Evolutionary conservation across 2,797 vertebrate genomes (phyloP).

Genomic region (Anabacerthia variegaticeps): DNA sequence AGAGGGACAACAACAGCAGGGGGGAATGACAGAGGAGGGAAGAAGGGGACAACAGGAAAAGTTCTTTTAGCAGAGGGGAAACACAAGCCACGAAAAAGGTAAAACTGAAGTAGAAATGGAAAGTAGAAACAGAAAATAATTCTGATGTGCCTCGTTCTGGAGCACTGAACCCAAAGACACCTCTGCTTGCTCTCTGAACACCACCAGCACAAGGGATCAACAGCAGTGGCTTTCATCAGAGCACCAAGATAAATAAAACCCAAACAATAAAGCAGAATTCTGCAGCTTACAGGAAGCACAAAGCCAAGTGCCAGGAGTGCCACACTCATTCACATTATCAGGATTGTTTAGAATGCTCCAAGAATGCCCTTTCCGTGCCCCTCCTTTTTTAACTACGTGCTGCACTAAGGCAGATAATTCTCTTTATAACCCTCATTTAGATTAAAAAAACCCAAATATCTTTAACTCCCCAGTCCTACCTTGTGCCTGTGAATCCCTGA

Average conservation of each 20-base stretch:
- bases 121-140: not conserved
- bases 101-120: not conserved
- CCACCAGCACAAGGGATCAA: not conserved
- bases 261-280: not conserved
- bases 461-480: not conserved
- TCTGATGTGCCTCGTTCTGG: not conserved
- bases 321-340: not conserved
- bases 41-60: not conserved
- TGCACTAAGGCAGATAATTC: not conserved
- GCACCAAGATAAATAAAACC: not conserved
- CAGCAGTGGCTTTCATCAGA: not conserved
- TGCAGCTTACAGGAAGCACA: not conserved
- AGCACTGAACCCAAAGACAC: not conserved
- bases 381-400: not conserved
- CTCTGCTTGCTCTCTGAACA: not conserved
- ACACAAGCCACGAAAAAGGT: not conserved
- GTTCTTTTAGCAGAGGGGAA: not conserved
- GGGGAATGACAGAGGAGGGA: not conserved
- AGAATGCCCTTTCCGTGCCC: not conserved
- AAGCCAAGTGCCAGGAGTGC: not conserved
- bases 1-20: not conserved
- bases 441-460: not conserved
- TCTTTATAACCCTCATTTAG: not conserved
- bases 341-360: not conserved
- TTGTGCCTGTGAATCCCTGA: not conserved